Evolutionary conservation across 2,113 vertebrate species (phyloP), one percentile per base, ranked within the genome.

Genomic region (Acanthisitta chloris): DNA sequence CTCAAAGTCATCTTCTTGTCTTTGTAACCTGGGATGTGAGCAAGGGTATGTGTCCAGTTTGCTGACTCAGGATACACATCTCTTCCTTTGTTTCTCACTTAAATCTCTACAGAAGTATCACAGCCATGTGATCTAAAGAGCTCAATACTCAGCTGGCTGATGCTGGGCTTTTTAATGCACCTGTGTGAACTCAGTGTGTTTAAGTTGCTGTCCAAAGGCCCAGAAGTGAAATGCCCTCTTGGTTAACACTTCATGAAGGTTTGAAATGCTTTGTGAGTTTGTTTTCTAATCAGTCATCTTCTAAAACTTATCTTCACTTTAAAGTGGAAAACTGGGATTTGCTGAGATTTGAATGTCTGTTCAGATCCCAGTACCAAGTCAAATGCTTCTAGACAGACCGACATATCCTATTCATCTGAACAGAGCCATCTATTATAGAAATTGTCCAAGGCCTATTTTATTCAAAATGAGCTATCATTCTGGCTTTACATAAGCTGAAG

Each of bases 401-500:
- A 55, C 45, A 26, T 84, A 84, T 40, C 62, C 67, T 88, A 57
- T 95, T 95, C 40, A 52, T 88, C 57, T 69, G 84, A 96, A 80
- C 42, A 76, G 82, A 88, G 31, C 61, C 66, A 34, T 42, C 82
- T 90, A 83, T 88, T 90, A 71, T 61, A 86, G 81, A 86, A 94
- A 84, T 92, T 84, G 64, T 81, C 72, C 77, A 74, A 74, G 52
- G 48, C 42, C 77, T 84, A 12, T 90, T 96, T 96, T 95, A 48
- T 88, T 83, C 43, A 86, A 92, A 95, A 93, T 84, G 71, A 83
- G 79, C 76, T 81, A 73, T 94, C 81, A 54, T 7, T 17, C 81
- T 51, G 40, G 61, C 85, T 93, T 93, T 93, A 86, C 23, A n/a
- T 88, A 94, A 95, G 72, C 55, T 86, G 64, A 95, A 92, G 82